Base-by-base conservation (phyloP, 2,888 invertebrate genomes). In the Spialia ferax region DNA sequence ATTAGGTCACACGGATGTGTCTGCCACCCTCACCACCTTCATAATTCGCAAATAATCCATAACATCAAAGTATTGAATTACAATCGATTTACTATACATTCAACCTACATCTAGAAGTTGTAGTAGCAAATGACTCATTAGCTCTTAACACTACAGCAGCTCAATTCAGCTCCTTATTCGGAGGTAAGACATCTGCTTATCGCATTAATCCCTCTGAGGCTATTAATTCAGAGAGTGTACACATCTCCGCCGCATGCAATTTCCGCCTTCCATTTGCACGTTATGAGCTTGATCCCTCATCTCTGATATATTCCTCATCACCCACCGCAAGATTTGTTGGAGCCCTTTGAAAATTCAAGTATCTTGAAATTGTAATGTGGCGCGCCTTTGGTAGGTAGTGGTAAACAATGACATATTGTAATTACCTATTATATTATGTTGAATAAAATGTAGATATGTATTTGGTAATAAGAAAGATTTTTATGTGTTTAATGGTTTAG, bases 211-310 rank as follows among this genome's bases (percentile, higher is more conserved):
- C 23, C 54, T 26, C 23, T 8, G 54, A 26, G 54, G 26, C n/a
- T 26, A 54, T 26, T 26, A 26, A 54, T 54, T 54, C 23, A 15
- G 13, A 23, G 15, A 15, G 15, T 54, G 23, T 54, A 54, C 54
- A 26, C 52, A 26, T 54, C 6, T 26, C 52, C 52, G 52, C 52
- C 52, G 52, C 52, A 54, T 65, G 59, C 59, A 65, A 66, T 66
- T 65, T 66, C 65, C 65, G 59, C 32, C 59, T 52, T 54, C 59
- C 65, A 66, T 66, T 66, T 42, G 52, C 65, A 26, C 29, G 65
- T 52, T 66, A 66, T 60, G 59, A 66, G 65, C 29, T 60, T 60
- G 52, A 66, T 60, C 52, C 8, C 65, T 65, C 57, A 60, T 66
- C 59, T 66, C 29, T 66, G 52, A 66, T 66, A 52, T 66, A 52